Base-by-base conservation (phyloP, 2,888 invertebrate species). In the Acanthacorydalis orientalis region DNA sequence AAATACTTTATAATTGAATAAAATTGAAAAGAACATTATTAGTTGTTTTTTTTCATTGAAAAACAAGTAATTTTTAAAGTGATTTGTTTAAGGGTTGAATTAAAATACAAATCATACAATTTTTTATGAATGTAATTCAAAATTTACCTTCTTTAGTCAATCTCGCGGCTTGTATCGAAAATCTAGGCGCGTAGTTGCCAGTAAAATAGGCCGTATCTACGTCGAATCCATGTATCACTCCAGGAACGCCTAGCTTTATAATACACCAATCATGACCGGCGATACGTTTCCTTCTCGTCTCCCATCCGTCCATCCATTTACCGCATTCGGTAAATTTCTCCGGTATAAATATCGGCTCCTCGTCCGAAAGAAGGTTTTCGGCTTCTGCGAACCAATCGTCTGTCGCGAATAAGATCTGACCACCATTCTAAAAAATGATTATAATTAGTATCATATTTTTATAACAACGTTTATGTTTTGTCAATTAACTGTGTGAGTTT, bases 271-370 rank as follows among this genome's bases (percentile, higher is more conserved):
- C 78, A 50, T 78, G 77, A 1, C 78, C 78, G 1, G 70, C 60
- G 16, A 68, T 68, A 48, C 78, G 63, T 57, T 74, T 77, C 47
- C 78, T 65, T 11, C 77, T 62, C 0, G 78, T 78, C 59, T 78
- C 78, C 79, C 78, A 79, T 0, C 78, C 79, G 53, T 78, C 79
- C 78, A 78, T 78, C 77, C 76, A 77, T 56, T 78, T 78, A 1
- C 79, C 78, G 49, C 62, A 75, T 44, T 74, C 73, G 0, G 77
- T 77, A 57, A 70, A 78, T 51, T 70, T 68, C 1, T 73, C 73
- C 6, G 70, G 62, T 12, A 73, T 69, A 62, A 74, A 77, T 11
- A 73, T 59, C 0, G 78, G 73, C 3, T 74, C 73, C 1, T 62
- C 60, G 43, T 73, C 73, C 31, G 67, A 60, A 12, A 78, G 57